These are phyloP conservation scores for Psilanteris sp. DNA, from an alignment of 1,140 invertebrate species.

Conservation along the genomic window DNA sequence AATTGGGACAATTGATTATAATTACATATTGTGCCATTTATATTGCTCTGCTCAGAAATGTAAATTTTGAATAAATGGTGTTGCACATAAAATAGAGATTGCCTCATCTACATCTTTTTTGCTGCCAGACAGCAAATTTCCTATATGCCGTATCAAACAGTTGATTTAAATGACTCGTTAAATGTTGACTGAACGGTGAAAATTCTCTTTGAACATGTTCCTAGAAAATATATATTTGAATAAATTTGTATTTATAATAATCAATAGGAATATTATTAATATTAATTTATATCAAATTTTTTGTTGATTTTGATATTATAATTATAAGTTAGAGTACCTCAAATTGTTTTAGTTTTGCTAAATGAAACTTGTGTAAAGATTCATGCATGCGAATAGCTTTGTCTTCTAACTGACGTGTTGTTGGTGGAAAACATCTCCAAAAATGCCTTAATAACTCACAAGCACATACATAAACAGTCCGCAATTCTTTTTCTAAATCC, in stretches of 20 bases:
- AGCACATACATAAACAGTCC: slow-evolving; percentile 89
- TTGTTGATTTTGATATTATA: neutral
- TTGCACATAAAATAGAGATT: slow-evolving; percentile 72
- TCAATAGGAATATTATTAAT: too few species aligned
- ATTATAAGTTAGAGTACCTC: slow-evolving; percentile 81
- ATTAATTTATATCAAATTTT: neutral
- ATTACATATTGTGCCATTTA: slow-evolving; percentile 57
- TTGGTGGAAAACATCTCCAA: slow-evolving; percentile 96
- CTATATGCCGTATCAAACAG: slow-evolving; percentile 89
- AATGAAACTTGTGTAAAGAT: slow-evolving; percentile 92
- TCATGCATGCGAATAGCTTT: slow-evolving; percentile 92
- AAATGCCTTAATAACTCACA: slow-evolving; percentile 95
- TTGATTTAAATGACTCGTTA: slow-evolving; percentile 93
- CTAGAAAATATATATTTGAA: too few species aligned
- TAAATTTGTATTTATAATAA: too few species aligned
- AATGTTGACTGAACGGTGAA: slow-evolving; percentile 87
- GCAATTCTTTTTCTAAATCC: slow-evolving; percentile 91
- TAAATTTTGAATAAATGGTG: slow-evolving; percentile 33
- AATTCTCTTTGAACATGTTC: slow-evolving; percentile 89
- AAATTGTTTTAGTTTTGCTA: slow-evolving; percentile 90
- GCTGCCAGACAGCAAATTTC: slow-evolving; percentile 92
- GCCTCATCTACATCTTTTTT: slow-evolving; percentile 85
- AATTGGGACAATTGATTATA: slow-evolving; percentile 64
- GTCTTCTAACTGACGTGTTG: slow-evolving; percentile 87
- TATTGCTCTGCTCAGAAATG: slow-evolving; percentile 68